These are phyloP conservation scores for Apteryx owenii DNA, from an alignment of 2,113 vertebrate genomes.

Conservation along the genomic window DNA sequence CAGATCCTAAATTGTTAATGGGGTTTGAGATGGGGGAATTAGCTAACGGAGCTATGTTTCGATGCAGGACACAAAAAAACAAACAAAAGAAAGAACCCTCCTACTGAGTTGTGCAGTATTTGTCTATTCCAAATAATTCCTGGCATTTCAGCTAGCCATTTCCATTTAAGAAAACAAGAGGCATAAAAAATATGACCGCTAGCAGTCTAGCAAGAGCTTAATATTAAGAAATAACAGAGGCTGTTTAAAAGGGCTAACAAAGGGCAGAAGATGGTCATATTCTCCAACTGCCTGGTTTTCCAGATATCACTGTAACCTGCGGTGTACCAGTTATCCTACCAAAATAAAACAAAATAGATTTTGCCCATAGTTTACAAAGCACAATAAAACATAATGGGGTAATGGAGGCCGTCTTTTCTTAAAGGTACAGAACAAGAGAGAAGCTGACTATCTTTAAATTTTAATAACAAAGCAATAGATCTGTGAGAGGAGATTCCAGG, in stretches of 20 bases:
- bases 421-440: background rate
- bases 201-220: background rate
- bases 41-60: background rate
- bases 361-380: background rate
- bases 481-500: background rate
- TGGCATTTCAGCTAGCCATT: conserved; percentile 33
- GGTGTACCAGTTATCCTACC: background rate
- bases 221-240: background rate
- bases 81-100: background rate
- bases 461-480: background rate
- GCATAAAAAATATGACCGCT: background rate
- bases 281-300: background rate
- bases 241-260: background rate
- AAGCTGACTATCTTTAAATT: background rate
- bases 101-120: conserved; percentile 1
- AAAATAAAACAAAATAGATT: background rate
- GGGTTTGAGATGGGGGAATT: background rate
- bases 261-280: background rate
- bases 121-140: background rate
- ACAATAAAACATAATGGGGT: background rate
- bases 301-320: background rate
- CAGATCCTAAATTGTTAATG: background rate
- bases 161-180: background rate
- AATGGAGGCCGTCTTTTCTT: background rate
- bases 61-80: background rate